phyloP scores from a whole-genome alignment of 2,888 invertebrate genomes.

The Hypomecis atomaria region DNA sequence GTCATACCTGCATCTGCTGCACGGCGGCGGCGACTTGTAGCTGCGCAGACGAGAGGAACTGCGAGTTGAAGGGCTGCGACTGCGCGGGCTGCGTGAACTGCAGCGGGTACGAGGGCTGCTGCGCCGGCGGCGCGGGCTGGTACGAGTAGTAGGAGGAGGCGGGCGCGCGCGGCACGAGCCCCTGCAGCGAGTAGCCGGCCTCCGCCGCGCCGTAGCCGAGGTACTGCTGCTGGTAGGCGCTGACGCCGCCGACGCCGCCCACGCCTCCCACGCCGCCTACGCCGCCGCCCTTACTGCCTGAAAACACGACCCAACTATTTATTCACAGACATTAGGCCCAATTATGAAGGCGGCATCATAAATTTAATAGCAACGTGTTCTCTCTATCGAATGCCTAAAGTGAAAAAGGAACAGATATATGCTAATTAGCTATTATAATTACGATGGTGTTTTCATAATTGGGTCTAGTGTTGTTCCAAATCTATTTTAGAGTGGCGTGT shows the following conservation, averaged over 20 bases:
- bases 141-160: constrained; percentile 80
- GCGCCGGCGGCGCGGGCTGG: constrained; percentile 78
- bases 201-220: constrained; percentile 79
- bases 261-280: constrained; percentile 64
- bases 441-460: too few species aligned
- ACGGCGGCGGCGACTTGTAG: constrained; percentile 79
- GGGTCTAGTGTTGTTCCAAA: too few species aligned
- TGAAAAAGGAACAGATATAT: too few species aligned
- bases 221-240: constrained; percentile 80
- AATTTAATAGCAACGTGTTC: too few species aligned
- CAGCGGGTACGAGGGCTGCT: constrained; percentile 85
- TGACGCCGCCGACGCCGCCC: constrained; percentile 76
- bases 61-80: constrained; percentile 78
- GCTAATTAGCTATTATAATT: too few species aligned
- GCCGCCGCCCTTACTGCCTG: constrained; percentile 75
- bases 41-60: constrained; percentile 73
- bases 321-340: too few species aligned
- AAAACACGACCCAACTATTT: not conserved
- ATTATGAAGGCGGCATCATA: too few species aligned
- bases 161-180: constrained; percentile 77
- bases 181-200: constrained; percentile 74
- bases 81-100: constrained; percentile 87
- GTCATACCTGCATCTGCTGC: constrained; percentile 77
- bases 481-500: too few species aligned
- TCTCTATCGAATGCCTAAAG: too few species aligned